These are phyloP conservation scores for Deilephila porcellus DNA, from an alignment of 2,888 invertebrate species.

Conservation along the genomic window DNA sequence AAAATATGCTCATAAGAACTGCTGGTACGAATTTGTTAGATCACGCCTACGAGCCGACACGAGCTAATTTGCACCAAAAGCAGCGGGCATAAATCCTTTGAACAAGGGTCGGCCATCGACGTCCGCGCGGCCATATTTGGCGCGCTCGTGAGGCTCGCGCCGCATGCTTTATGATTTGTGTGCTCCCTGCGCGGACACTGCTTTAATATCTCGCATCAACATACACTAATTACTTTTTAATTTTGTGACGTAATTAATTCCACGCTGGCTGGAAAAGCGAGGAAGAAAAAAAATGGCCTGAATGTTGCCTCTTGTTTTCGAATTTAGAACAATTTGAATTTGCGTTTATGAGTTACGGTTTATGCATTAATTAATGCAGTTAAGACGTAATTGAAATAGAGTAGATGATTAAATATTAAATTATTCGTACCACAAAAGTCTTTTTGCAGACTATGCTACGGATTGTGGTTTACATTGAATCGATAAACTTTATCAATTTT, in stretches of 20 bases:
- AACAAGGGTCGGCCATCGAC: slow-evolving; percentile 70
- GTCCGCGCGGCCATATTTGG: slow-evolving; percentile 72
- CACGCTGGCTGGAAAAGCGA: not conserved
- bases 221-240: slow-evolving; percentile 24
- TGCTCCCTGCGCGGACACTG: slow-evolving; percentile 42
- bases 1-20: slow-evolving; percentile 45
- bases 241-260: not conserved
- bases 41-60: slow-evolving; percentile 73
- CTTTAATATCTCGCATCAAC: slow-evolving; percentile 28
- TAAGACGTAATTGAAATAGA: too few species aligned
- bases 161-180: slow-evolving; percentile 78
- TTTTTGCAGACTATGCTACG: too few species aligned
- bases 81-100: slow-evolving; percentile 76
- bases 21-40: slow-evolving; percentile 69
- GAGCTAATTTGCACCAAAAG: slow-evolving; percentile 80
- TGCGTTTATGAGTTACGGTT: too few species aligned
- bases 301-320: not conserved
- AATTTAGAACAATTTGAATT: not conserved
- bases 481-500: too few species aligned
- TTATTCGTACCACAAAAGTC: too few species aligned
- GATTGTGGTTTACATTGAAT: too few species aligned
- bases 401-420: too few species aligned
- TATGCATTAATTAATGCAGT: too few species aligned
- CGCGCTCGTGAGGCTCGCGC: slow-evolving; percentile 70
- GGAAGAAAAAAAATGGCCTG: not conserved